phyloP scores from a whole-genome alignment of 2,113 vertebrate species.

The Rallus limicola region DNA sequence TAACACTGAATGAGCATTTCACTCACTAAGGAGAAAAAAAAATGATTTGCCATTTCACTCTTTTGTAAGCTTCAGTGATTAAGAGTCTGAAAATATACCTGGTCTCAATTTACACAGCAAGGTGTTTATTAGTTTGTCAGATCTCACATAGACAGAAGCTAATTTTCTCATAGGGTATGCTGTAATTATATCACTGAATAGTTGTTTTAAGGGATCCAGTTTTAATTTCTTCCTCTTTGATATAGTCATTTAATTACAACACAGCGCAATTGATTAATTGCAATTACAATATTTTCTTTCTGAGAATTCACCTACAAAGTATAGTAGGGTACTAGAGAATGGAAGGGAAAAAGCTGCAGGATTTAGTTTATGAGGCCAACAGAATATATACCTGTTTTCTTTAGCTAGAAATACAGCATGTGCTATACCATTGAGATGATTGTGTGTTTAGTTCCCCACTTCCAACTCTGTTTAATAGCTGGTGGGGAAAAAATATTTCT shows the following conservation, averaged over 20 bases:
- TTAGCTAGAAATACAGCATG: background rate
- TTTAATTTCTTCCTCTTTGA: conserved; percentile 59
- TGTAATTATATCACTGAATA: conserved; percentile 53
- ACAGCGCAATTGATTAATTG: conserved; percentile 26
- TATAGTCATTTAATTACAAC: conserved; percentile 58
- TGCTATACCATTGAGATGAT: background rate
- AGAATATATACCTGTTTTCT: background rate
- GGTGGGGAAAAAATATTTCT: background rate
- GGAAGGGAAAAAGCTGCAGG: background rate
- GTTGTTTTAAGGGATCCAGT: conserved; percentile 28
- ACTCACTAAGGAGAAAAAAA: background rate
- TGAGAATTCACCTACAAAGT: background rate
- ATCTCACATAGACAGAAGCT: conserved; percentile 46
- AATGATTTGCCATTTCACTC: background rate
- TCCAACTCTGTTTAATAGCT: background rate
- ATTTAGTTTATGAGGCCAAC: background rate
- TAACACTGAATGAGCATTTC: background rate
- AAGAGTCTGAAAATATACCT: conserved; percentile 47
- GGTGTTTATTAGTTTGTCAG: conserved; percentile 69
- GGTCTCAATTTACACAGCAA: conserved; percentile 61
- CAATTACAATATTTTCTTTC: conserved; percentile 18
- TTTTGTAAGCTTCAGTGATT: conserved; percentile 50
- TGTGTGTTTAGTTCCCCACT: background rate
- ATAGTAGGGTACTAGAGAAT: background rate
- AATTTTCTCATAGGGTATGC: conserved; percentile 47